Evolutionary conservation across 2,888 invertebrate species (phyloP), one percentile per base, ranked within the genome.

Genomic region (Dicyrtoma fusca): DNA sequence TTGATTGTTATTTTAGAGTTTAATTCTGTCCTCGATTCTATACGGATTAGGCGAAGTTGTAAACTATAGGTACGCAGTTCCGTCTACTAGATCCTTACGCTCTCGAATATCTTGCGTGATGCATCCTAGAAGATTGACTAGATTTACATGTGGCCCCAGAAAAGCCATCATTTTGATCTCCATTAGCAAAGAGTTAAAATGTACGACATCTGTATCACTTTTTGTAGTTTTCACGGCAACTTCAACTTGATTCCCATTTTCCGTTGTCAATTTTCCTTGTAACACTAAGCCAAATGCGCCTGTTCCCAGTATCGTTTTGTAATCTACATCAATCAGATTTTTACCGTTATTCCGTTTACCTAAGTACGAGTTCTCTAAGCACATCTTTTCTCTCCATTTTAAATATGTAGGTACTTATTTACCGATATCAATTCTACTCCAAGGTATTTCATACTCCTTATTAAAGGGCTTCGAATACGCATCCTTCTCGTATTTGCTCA

Each of bases 121-220:
- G 6, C 59, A 45, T 1, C 69, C 69, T 0, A 69, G n/a, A 8
- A 69, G 47, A 61, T 69, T 69, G 47, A 69, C 49, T 13, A 69
- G 11, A 61, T 69, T 59, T 13, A 14, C 47, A 44, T 69, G 69
- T 1, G 61, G 49, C 13, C 69, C 69, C 23, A 69, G 23, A 21
- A 61, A 69, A 23, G 61, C 47, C 69, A 69, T 69, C 17, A 69
- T 42, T 69, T 69, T 69, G 3, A 69, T 10, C 25, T 69, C 69
- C 19, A 61, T 14, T 10, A 69, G 49, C 2, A 69, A 19, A 21
- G 61, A 47, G 8, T 69, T 69, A 19, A 69, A 69, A n/a, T 69
- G 47, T 1, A 17, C 1, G 6, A 61, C 49, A 8, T 59, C 59
- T 26, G 69, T 47, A 49, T 69, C 44, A 6, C 45, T 8, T 47